These are phyloP conservation scores for Antedon mediterranea DNA, from an alignment of 53 echinoderm and acorn worm species.

Conservation along the genomic window DNA sequence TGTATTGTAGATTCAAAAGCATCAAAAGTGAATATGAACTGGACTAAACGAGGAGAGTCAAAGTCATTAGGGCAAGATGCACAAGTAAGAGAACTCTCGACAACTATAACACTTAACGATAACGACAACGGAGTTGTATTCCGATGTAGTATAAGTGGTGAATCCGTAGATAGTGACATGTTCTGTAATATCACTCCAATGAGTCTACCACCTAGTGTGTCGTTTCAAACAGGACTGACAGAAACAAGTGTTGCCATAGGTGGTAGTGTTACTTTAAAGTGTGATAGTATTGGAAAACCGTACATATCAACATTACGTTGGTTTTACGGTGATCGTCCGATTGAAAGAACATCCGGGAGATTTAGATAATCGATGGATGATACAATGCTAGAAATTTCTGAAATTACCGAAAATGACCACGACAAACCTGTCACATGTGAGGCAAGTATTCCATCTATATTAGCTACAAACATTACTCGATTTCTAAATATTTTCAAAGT, in stretches of 20 bases:
- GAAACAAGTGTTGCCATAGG: not conserved
- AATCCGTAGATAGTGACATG: not conserved
- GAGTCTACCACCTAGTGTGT: not conserved
- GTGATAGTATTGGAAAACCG: not conserved
- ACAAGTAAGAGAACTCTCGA: not conserved
- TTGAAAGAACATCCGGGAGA: not conserved
- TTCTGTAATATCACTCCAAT: not conserved
- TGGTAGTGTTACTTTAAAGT: not conserved
- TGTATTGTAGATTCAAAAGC: not conserved
- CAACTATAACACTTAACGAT: not conserved
- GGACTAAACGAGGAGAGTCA: not conserved
- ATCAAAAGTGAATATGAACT: not conserved
- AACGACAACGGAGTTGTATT: not conserved
- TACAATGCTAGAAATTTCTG: not conserved
- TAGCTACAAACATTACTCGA: conserved; percentile 35
- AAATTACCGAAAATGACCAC: not conserved
- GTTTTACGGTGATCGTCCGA: not conserved
- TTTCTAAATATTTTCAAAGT: not conserved
- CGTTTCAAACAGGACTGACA: not conserved
- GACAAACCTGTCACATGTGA: conserved; percentile 32
- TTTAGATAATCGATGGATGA: not conserved
- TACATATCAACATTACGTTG: not conserved
- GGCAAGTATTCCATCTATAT: conserved; percentile 47
- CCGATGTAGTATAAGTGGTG: not conserved
- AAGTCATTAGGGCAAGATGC: not conserved